A percentile compares a stretch with the other conserved stretches of the same genome.
Evolutionary conservation across 2,113 vertebrate species (phyloP).

Genomic region (Pelvicachromis taeniatus): DNA sequence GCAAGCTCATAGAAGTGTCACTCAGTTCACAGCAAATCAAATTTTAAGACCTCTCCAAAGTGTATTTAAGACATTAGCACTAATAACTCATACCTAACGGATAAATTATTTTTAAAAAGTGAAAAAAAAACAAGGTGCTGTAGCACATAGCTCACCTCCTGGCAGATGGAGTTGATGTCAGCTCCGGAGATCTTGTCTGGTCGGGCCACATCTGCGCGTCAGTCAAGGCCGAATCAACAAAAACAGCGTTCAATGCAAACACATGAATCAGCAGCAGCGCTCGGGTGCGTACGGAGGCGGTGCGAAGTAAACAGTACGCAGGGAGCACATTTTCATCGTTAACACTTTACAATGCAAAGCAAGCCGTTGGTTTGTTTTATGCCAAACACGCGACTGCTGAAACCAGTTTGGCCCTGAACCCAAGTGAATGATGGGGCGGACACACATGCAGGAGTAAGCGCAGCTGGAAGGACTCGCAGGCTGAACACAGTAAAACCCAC

Average conservation of each 20-base stretch:
- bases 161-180: constrained; percentile 95
- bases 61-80: fast-evolving
- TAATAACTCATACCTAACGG: neutral
- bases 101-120: neutral
- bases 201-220: constrained; percentile 81
- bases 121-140: neutral
- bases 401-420: fast-evolving
- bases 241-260: fast-evolving
- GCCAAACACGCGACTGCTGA: neutral
- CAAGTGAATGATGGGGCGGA: neutral
- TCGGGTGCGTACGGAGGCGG: neutral
- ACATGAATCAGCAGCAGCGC: neutral
- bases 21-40: neutral
- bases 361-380: neutral
- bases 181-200: constrained; percentile 95
- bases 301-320: neutral
- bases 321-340: neutral
- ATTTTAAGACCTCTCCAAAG: neutral
- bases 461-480: fast-evolving
- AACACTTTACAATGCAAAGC: neutral
- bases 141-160: constrained; percentile 81
- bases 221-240: constrained; percentile 67
- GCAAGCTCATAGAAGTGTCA: no score
- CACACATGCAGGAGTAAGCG: fast-evolving
- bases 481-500: neutral